A percentile compares a stretch with the other conserved stretches of the same genome.
Evolutionary conservation across 37 sponge, comb jelly and placozoan genomes (phyloP).

Genomic region (Dysidea cf. avara): DNA sequence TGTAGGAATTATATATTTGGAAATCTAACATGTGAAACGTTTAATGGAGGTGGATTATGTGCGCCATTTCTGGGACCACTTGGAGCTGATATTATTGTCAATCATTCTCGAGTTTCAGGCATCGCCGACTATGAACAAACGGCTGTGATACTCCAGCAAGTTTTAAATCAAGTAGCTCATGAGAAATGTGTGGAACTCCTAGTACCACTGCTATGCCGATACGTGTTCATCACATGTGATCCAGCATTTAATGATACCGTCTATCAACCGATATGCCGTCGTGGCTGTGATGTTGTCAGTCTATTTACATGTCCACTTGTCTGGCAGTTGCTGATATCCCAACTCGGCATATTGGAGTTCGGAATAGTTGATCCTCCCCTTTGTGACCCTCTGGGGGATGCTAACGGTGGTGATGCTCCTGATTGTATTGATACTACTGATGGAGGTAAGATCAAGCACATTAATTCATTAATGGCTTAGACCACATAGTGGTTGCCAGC

Average conservation of each 20-base stretch:
- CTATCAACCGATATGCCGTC: constrained; percentile 61
- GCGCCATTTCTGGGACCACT: not conserved
- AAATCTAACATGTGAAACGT: constrained; percentile 55
- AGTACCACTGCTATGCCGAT: constrained; percentile 62
- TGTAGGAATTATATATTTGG: no score
- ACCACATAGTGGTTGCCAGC: no score
- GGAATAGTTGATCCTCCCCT: constrained; percentile 27
- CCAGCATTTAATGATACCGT: constrained; percentile 36
- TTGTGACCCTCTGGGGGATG: constrained; percentile 37
- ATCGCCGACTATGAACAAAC: not conserved
- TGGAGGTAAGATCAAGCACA: constrained; percentile 59
- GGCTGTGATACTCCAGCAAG: no score
- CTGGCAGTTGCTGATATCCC: constrained; percentile 12
- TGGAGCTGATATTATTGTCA: constrained; percentile 16
- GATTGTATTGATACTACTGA: constrained; percentile 60
- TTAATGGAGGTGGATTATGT: constrained; percentile 3
- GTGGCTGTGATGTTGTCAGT: constrained; percentile 43
- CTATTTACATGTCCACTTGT: constrained; percentile 41
- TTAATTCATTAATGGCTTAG: no score
- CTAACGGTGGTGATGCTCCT: constrained; percentile 50
- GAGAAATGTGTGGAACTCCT: constrained; percentile 20
- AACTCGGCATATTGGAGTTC: not conserved
- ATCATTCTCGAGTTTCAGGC: constrained; percentile 11
- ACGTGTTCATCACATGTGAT: constrained; percentile 66
- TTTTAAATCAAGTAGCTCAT: not conserved